Evolutionary conservation across 2,797 vertebrate genomes (phyloP).

Genomic region (Sphenopsis melanotis): DNA sequence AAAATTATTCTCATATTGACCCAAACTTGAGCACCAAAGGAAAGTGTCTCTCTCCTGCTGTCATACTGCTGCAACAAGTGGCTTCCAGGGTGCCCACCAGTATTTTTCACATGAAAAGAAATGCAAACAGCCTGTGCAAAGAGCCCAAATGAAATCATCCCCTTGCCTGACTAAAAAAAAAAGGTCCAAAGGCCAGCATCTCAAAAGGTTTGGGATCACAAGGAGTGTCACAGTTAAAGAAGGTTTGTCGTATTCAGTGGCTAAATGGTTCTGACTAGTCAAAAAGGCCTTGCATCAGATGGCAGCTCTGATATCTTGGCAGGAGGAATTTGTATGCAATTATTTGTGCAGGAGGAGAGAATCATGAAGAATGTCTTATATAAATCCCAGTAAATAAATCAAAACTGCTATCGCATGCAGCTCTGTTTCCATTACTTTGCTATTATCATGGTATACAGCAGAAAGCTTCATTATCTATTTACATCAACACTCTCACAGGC

Average conservation of each 20-base stretch:
- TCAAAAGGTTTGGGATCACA: neutral
- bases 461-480: constrained; percentile 48
- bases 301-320: neutral
- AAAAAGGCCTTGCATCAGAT: neutral
- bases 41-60: neutral
- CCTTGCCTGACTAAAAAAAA: neutral
- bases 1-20: neutral
- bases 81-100: neutral
- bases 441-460: neutral
- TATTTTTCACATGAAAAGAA: neutral
- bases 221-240: neutral
- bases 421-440: neutral
- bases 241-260: neutral
- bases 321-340: neutral
- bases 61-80: neutral
- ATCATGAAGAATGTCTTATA: neutral
- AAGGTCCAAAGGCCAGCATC: neutral
- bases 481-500: constrained; percentile 8
- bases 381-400: constrained; percentile 20
- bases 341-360: neutral
- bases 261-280: neutral
- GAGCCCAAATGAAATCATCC: neutral
- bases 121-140: neutral
- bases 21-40: neutral
- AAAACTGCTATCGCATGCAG: neutral